Evolutionary conservation across 2,797 vertebrate genomes (phyloP), one percentile per base, ranked within the genome.

Genomic region (Centroberyx gerrardi): DNA sequence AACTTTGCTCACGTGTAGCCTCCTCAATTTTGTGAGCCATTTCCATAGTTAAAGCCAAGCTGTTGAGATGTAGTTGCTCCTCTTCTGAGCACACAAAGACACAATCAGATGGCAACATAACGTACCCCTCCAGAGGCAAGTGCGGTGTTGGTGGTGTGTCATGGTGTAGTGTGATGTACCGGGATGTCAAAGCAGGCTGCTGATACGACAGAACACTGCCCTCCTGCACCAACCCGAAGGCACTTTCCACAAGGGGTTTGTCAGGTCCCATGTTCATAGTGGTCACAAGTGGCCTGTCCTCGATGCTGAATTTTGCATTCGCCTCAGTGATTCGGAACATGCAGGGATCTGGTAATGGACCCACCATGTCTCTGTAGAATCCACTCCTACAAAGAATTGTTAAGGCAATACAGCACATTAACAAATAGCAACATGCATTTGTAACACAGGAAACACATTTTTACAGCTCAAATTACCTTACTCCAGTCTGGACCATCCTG

Each of bases 301-400:
- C 56, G 36, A 36, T 33, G 18, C 8, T 68, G 15, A 68, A 68
- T 44, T 67, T 59, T 15, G 12, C 9, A 4, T 68, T 68, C 6
- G 64, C 36, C 36, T 75, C 38, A 4, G 4, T 33, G 4, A 33
- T 33, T 33, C 33, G 4, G 7, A 33, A 33, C 53, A 65, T 17
- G 62, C 40, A 64, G 8, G 61, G n/a, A 64, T 73, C 70, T 55
- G 48, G 70, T 46, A 74, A 58, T 31, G 4, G n/a, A 38, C 62
- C 71, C n/a, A 65, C 62, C 52, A 64, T 64, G 51, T 28, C 61
- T 55, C 51, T 69, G 67, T 49, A 60, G 67, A 70, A 31, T 42
- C 58, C 68, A 71, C 58, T 60, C 46, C 68, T 15, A 58, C 56
- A 70, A 55, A 55, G 53, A 55, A 52, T 61, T 61, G 58, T 36